Evolutionary conservation across 2,888 invertebrate species (phyloP), one percentile per base, ranked within the genome.

Genomic region (Lycaena phlaeas): DNA sequence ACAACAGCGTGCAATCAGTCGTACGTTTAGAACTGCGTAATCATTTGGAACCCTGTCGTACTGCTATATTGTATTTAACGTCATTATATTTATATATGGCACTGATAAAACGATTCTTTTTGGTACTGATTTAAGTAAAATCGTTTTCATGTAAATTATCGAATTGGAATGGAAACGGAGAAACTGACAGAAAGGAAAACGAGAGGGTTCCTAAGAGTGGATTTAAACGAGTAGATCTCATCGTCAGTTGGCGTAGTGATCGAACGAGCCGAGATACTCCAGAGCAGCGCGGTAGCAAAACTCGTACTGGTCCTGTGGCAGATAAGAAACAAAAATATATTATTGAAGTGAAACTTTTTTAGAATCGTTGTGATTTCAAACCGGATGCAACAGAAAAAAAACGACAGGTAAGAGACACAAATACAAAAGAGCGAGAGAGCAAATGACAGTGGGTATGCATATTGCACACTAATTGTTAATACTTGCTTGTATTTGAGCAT

Each of bases 271-370:
- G 72, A 99, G 89, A 86, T 98, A 99, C 75, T 99, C 99, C 73
- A 98, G 88, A 58, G 98, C 97, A 46, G 99, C 98, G 60, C 97
- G 92, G 86, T 99, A 99, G 86, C 98, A 98, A 87, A 99, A 99
- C 81, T 98, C 97, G 85, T 99, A 99, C 85, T 99, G 98, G 86
- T 99, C 98, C 95, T 96, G 76, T 30, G 22, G 11, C 10, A 34
- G 71, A 55, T 54, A 49, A 55, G 40, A 30, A 44, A 38, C n/a
- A n/a, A n/a, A n/a, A n/a, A n/a, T n/a, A n/a, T n/a, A n/a, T n/a
- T n/a, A n/a, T n/a, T n/a, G n/a, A n/a, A n/a, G n/a, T n/a, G n/a
- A n/a, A n/a, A n/a, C n/a, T n/a, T n/a, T n/a, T n/a, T n/a, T n/a
- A n/a, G n/a, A n/a, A n/a, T n/a, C n/a, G n/a, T n/a, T n/a, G n/a